Percentiles rank a stretch among this genome's conserved stretches.
phyloP scores from a whole-genome alignment of 1,140 invertebrate genomes.

The Plodia interpunctella region DNA sequence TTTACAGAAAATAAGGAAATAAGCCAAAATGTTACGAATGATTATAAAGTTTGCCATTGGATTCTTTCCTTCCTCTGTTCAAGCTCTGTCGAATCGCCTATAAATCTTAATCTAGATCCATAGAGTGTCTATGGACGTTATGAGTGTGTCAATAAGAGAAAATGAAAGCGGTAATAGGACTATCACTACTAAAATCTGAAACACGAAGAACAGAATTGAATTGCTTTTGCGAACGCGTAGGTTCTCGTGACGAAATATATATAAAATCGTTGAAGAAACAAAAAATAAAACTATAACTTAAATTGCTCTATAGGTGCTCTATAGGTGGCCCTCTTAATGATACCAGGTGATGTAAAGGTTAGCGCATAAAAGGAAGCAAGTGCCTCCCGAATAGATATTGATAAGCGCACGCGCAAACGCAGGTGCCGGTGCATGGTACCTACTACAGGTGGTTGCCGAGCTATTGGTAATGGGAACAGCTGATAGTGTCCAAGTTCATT shows the following conservation, averaged over 20 bases:
- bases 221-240: no score
- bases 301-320: constrained; percentile 1
- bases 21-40: not conserved
- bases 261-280: no score
- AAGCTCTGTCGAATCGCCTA: no score
- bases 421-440: constrained; percentile 23
- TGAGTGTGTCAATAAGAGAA: no score
- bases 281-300: constrained; percentile 10
- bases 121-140: no score
- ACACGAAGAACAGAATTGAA: no score
- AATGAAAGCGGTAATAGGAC: no score
- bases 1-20: not conserved
- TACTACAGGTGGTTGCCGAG: constrained; percentile 14
- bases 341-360: constrained; percentile 12
- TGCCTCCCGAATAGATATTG: constrained; percentile 11
- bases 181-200: no score
- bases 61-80: no score
- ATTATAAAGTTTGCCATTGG: no score
- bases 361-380: constrained; percentile 8
- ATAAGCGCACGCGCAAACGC: constrained; percentile 18
- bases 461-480: constrained; percentile 45
- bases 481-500: constrained; percentile 71
- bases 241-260: no score
- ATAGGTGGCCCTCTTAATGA: not conserved
- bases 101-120: no score